A percentile compares a stretch with the other conserved stretches of the same genome.
Evolutionary conservation across 2,888 invertebrate genomes (phyloP).

Genomic region (Cosmia trapezina): DNA sequence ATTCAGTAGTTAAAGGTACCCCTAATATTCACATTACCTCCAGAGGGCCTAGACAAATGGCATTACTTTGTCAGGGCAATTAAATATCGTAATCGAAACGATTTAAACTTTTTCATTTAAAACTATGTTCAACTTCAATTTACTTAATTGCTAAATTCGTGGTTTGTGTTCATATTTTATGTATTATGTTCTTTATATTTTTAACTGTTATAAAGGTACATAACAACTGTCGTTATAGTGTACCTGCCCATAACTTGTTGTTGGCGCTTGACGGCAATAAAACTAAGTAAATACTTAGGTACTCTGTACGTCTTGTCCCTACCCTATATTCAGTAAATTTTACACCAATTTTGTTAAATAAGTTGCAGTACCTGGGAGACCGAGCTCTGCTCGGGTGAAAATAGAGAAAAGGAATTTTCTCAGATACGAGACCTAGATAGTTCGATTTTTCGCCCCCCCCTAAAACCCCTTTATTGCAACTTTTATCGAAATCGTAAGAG

Average conservation of each 20-base stretch:
- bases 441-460: too few relatives aligned
- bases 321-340: background rate
- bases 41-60: too few relatives aligned
- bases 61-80: too few relatives aligned
- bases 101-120: constrained; percentile 12
- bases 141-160: background rate
- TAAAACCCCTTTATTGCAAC: too few relatives aligned
- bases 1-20: background rate
- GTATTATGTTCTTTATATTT: background rate
- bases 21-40: background rate
- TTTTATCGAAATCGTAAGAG: too few relatives aligned
- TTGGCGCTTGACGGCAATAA: too few relatives aligned
- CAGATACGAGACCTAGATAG: too few relatives aligned
- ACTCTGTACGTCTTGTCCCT: background rate
- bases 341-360: background rate
- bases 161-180: background rate
- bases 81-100: background rate
- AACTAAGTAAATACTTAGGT: background rate
- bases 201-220: background rate
- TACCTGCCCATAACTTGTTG: background rate
- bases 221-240: background rate
- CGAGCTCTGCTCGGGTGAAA: too few relatives aligned
- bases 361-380: too few relatives aligned
- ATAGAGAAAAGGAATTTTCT: too few relatives aligned
- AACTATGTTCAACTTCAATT: constrained; percentile 13